Percentiles rank a stretch among this genome's conserved stretches.
These are phyloP conservation scores for Microtus ochrogaster DNA, from an alignment of 2,113 vertebrate species.

Conservation along the genomic window DNA sequence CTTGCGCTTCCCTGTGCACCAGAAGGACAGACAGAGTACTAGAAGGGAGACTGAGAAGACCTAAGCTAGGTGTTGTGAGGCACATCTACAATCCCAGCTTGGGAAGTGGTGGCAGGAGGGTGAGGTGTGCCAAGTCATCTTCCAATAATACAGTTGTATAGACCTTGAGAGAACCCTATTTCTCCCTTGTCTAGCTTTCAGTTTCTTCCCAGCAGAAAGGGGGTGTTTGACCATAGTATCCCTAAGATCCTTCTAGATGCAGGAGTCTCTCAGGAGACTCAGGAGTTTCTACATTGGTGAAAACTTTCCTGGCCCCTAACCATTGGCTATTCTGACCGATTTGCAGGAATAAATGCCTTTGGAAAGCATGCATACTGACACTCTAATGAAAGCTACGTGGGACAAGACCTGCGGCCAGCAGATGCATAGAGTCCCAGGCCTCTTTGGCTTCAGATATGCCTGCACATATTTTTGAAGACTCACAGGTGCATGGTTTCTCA, in stretches of 20 bases:
- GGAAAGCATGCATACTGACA: not conserved
- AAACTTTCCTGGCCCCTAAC: not conserved
- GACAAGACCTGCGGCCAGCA: not conserved
- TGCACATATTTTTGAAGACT: not conserved
- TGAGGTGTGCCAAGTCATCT: not conserved
- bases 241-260: not conserved
- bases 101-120: not conserved
- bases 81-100: not conserved
- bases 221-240: not conserved
- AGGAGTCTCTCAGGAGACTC: not conserved
- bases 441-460: not conserved
- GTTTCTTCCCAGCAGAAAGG: not conserved
- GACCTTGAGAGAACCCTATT: not conserved
- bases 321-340: not conserved
- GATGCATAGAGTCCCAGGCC: not conserved
- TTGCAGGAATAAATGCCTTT: not conserved
- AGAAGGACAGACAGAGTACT: not conserved
- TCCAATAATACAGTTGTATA: not conserved
- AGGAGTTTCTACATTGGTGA: not conserved
- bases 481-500: not conserved
- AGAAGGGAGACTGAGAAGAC: not conserved
- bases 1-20: not conserved
- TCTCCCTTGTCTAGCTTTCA: not conserved
- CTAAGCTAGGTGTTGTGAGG: not conserved
- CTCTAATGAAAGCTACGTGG: not conserved